These are phyloP conservation scores for Phasianus colchicus DNA, from an alignment of 2,113 vertebrate species.

Conservation along the genomic window DNA sequence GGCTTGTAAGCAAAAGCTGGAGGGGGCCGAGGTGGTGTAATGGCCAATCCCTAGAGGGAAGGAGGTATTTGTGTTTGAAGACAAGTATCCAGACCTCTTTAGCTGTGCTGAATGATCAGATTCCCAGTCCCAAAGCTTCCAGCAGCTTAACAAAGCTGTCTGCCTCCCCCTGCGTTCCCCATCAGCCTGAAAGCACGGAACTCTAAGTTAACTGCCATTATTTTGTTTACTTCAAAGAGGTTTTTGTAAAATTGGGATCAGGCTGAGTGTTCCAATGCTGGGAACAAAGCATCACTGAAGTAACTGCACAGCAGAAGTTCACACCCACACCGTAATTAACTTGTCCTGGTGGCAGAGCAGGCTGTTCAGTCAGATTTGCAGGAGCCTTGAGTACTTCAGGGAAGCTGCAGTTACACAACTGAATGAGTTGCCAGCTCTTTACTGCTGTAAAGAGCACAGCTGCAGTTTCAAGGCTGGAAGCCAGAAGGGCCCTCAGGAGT, in stretches of 20 bases:
- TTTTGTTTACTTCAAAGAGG: neutral
- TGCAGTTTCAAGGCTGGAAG: accelerated
- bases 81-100: neutral
- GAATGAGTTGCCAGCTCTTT: accelerated
- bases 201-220: neutral
- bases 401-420: neutral
- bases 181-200: neutral
- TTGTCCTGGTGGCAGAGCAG: neutral
- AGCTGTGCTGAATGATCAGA: neutral
- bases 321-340: neutral
- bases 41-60: accelerated
- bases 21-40: neutral
- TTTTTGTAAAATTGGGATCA: neutral
- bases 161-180: neutral
- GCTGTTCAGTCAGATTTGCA: neutral
- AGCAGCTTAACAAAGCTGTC: neutral
- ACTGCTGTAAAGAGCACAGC: neutral
- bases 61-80: accelerated
- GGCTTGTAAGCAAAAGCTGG: neutral
- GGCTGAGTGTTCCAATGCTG: neutral
- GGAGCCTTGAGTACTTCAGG: accelerated
- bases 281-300: neutral
- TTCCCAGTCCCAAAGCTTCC: neutral
- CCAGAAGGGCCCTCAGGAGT: neutral
- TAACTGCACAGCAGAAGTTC: accelerated